phyloP scores from a whole-genome alignment of 2,888 invertebrate genomes.

The Aelia acuminata region DNA sequence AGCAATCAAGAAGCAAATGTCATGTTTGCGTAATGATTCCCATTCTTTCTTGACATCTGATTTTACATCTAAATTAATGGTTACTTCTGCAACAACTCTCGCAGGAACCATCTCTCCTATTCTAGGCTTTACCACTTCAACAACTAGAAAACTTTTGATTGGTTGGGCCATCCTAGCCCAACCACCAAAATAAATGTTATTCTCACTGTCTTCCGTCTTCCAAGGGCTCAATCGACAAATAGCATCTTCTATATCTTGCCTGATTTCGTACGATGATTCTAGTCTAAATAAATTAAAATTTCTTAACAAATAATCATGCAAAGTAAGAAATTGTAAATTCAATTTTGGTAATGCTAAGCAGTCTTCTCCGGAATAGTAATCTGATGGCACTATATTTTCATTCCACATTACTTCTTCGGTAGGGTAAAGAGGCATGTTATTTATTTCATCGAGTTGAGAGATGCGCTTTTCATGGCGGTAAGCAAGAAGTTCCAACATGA shows the following conservation, averaged over 20 bases:
- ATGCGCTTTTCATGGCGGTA: slow-evolving; percentile 84
- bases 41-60: slow-evolving; percentile 95
- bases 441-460: slow-evolving; percentile 94
- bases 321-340: slow-evolving; percentile 96
- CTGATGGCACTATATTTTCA: slow-evolving; percentile 97
- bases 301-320: slow-evolving; percentile 96
- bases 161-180: slow-evolving; percentile 99
- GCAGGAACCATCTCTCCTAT: slow-evolving; percentile 96
- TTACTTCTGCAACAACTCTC: slow-evolving; percentile 94
- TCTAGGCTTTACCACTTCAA: slow-evolving; percentile 93
- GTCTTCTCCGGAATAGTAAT: slow-evolving; percentile 96
- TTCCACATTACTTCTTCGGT: slow-evolving; percentile 99
- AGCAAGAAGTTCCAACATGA: slow-evolving; percentile 89
- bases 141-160: slow-evolving; percentile 91
- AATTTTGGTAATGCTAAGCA: slow-evolving; percentile 96
- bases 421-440: slow-evolving; percentile 98
- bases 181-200: slow-evolving; percentile 90
- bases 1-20: slow-evolving; percentile 96
- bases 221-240: slow-evolving; percentile 96
- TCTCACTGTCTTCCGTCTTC: slow-evolving; percentile 94
- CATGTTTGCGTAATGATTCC: slow-evolving; percentile 96
- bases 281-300: slow-evolving; percentile 98
- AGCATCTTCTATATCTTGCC: slow-evolving; percentile 98
- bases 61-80: slow-evolving; percentile 91
- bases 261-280: slow-evolving; percentile 97